Conservation (phyloP, 2,888 invertebrate genomes). For the Cephus pulcher region DNA sequence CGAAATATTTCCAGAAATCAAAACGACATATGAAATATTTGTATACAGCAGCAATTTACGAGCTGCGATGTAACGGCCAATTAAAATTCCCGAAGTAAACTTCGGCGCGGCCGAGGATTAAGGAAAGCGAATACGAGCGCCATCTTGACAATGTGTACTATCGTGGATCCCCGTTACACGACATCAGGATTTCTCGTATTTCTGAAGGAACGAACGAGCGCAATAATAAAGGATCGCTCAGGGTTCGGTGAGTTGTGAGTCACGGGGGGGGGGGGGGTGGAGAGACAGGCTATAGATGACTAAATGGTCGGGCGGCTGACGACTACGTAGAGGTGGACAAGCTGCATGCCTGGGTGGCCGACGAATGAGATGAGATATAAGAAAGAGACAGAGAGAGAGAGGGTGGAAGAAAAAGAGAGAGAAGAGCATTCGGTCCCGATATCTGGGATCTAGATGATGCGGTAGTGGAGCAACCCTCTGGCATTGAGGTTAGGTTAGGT, state of each 20-base stretch:
- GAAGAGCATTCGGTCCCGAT: constrained; percentile 1
- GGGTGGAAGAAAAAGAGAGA: not conserved
- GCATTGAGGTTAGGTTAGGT: constrained; percentile 30
- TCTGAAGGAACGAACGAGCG: not conserved
- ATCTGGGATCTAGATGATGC: constrained; percentile 19
- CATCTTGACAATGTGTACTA: not conserved
- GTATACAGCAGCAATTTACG: not conserved
- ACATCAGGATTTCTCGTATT: not conserved
- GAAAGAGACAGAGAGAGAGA: not conserved
- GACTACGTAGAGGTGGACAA: not conserved
- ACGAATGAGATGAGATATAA: not conserved
- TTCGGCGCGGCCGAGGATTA: not conserved
- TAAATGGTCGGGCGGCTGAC: not conserved
- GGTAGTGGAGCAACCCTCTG: constrained; percentile 10
- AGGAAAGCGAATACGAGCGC: not conserved
- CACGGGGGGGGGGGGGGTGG: not conserved
- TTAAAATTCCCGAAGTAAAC: not conserved
- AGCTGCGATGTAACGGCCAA: not conserved
- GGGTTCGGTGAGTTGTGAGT: not conserved
- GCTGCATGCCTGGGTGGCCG: not conserved
- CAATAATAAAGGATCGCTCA: not conserved
- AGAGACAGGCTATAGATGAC: not conserved
- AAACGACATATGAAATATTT: not conserved
- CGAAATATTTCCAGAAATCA: not conserved
- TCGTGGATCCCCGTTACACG: not conserved